Evolutionary conservation across 2,888 invertebrate species (phyloP).

Genomic region (Cyclophora albipunctata): DNA sequence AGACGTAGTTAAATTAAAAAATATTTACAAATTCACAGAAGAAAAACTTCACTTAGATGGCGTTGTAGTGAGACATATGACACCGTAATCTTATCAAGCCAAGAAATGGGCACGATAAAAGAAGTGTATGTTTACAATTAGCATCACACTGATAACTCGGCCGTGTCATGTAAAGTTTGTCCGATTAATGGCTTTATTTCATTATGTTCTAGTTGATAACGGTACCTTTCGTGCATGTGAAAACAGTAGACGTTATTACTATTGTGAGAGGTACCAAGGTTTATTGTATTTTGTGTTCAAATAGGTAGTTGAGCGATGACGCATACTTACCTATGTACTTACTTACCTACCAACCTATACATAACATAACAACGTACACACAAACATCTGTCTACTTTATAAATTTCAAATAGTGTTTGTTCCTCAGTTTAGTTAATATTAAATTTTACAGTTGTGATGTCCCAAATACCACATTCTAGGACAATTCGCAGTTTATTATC

Average conservation of each 20-base stretch:
- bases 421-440: constrained; percentile 3
- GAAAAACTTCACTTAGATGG: constrained; percentile 30
- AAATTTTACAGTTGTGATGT: constrained; percentile 3
- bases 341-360: too few species aligned
- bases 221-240: constrained; percentile 14
- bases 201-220: constrained; percentile 29
- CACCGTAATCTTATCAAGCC: constrained; percentile 60
- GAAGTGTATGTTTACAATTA: constrained; percentile 61
- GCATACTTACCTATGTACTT: too few species aligned
- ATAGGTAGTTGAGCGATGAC: neutral
- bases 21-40: constrained; percentile 25
- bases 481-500: constrained; percentile 2
- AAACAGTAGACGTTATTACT: too few species aligned
- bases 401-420: too few species aligned
- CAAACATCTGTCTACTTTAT: too few species aligned
- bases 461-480: constrained; percentile 16
- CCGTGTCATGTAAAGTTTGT: constrained; percentile 41
- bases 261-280: too few species aligned
- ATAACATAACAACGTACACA: too few species aligned
- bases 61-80: constrained; percentile 55
- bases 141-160: constrained; percentile 50
- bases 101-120: constrained; percentile 59
- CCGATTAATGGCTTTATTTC: constrained; percentile 26
- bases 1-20: neutral
- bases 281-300: too few species aligned